Evolutionary conservation across 2,113 vertebrate species (phyloP), one percentile per base, ranked within the genome.

Genomic region (Passer domesticus): DNA sequence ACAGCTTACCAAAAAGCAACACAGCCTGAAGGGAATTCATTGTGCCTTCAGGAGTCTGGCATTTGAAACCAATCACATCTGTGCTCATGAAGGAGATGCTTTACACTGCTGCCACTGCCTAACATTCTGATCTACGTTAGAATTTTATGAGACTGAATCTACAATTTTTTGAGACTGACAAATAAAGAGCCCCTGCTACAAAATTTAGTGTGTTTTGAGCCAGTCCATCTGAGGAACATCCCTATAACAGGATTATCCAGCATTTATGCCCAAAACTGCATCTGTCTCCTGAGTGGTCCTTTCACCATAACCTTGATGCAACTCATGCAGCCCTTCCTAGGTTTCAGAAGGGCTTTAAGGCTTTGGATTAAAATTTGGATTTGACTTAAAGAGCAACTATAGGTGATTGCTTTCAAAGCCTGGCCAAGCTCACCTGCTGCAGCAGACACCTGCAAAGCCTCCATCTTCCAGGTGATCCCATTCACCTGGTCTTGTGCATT

Each of bases 401-500:
- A n/a, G 37, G 12, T 2, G 0, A 19, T 13, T 68, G 41, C 63
- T 53, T 49, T 20, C 13, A 41, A 41, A 70, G n/a, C 10, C 4
- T 3, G 16, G 50, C 20, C 10, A 37, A 59, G 31, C 96, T 97
- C 84, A 98, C 98, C 98, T 97, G 80, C 93, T 68, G 68, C 37
- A 72, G 92, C 50, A 47, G 76, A 73, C 47, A 92, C 69, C 90
- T 75, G 64, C 86, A 98, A 90, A 77, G 87, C 81, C 15, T 90
- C 88, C 24, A 95, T 83, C 37, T 91, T 85, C 39, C 97, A 91
- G 66, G 87, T 68, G 41, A 97, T 12, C 52, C 95, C 94, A 31
- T 96, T 97, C 21, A 90, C 79, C 58, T 93, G 94, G 12, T 96
- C 92, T 27, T 43, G 83, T 10, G 28, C 64, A 20, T 44, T 84